Conservation (phyloP, 2,797 vertebrate genomes). For the Potorous gilbertii region DNA sequence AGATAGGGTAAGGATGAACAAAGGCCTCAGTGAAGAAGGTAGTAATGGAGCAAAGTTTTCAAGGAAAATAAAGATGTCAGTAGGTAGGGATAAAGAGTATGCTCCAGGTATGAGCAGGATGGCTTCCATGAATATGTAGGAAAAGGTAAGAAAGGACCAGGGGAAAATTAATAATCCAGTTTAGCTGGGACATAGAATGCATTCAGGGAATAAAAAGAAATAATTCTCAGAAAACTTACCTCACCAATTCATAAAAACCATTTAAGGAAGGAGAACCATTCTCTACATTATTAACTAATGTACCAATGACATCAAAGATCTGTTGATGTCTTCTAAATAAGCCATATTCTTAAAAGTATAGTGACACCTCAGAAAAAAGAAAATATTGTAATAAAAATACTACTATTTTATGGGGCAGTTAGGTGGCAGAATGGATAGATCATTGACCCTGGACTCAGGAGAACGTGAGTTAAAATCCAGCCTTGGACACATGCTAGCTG, state of each 20-base stretch:
- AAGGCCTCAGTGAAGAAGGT: neutral
- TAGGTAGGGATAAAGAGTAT: neutral
- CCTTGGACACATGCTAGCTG: neutral
- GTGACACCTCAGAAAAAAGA: neutral
- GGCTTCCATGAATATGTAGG: neutral
- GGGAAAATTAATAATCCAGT: neutral
- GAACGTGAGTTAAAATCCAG: neutral
- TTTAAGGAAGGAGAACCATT: neutral
- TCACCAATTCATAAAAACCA: neutral
- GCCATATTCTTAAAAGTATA: neutral
- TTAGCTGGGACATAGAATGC: neutral
- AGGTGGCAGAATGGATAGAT: neutral
- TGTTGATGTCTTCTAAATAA: neutral
- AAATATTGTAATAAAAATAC: neutral
- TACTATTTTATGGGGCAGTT: neutral
- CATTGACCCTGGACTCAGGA: neutral
- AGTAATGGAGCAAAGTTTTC: neutral
- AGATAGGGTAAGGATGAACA: neutral
- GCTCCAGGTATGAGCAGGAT: neutral
- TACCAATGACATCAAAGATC: neutral
- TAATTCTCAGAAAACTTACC: neutral
- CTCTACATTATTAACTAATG: neutral
- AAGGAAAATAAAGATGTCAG: neutral
- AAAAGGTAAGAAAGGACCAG: neutral
- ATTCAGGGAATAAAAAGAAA: neutral